A percentile compares a stretch with the other conserved stretches of the same genome.
These are phyloP conservation scores for Panagrolaimus sp. DNA, from an alignment of 1,140 invertebrate genomes.

Conservation along the genomic window DNA sequence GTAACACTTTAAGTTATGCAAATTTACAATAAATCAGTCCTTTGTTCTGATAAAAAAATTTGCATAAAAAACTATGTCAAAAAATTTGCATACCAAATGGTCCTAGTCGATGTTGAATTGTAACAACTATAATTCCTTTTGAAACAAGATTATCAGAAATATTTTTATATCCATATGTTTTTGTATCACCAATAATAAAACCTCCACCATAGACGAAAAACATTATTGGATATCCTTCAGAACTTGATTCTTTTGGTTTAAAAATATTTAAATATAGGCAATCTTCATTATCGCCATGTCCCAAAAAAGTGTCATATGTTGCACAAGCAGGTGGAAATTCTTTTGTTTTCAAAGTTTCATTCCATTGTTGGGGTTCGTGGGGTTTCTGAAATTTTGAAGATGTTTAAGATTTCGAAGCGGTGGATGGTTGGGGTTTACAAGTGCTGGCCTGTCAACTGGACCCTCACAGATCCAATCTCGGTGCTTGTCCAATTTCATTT, in stretches of 20 bases:
- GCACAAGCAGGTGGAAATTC: neutral
- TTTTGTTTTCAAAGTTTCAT: neutral
- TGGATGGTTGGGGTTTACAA: no score
- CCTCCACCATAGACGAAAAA: slow-evolving; percentile 93
- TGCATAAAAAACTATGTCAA: no score
- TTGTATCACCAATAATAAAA: neutral
- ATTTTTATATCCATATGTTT: neutral
- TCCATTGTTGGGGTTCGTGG: neutral
- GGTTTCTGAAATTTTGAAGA: neutral
- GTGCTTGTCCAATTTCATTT: no score
- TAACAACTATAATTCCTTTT: slow-evolving; percentile 68
- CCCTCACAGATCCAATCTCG: no score
- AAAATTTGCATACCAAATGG: slow-evolving; percentile 76
- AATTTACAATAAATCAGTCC: no score
- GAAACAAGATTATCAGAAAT: slow-evolving; percentile 42
- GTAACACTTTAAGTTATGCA: no score
- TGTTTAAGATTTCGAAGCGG: no score
- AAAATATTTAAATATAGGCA: slow-evolving; percentile 79
- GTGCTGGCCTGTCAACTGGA: no score
- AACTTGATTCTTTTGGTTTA: slow-evolving; percentile 64
- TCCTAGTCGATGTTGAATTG: slow-evolving; percentile 81
- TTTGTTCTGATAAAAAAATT: no score
- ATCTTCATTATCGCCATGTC: neutral
- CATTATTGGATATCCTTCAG: slow-evolving; percentile 69
- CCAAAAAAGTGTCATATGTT: neutral